Evolutionary conservation across 2,888 invertebrate species (phyloP), one percentile per base, ranked within the genome.

Genomic region (Caenorhabditis sulstoni): DNA sequence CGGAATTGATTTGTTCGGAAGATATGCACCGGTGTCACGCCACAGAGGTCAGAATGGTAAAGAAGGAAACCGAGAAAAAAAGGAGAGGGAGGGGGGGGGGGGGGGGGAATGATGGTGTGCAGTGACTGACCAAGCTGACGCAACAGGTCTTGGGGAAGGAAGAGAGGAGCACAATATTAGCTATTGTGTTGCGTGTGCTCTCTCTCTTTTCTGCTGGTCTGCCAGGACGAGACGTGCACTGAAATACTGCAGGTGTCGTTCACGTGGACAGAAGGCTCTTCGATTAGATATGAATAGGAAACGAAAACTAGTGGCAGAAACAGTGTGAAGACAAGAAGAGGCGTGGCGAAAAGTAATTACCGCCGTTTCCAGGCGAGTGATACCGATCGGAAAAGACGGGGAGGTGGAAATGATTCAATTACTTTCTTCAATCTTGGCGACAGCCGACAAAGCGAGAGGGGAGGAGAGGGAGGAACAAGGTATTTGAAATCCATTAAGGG

Each of bases 291-390:
- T 29, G n/a, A n/a, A n/a, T 29, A 11, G 41, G 14, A 41, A 41
- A 41, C 11, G 7, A 41, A 3, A 41, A 41, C 3, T n/a, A 41
- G 7, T 41, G 49, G 23, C 5, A 16, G 20, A 18, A 53, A 39
- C 29, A 62, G 50, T 55, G 50, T n/a, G 61, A 61, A 70, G 61
- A 61, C 29, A 23, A 35, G 37, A 22, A n/a, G 45, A 44, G 52
- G 22, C 12, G 7, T 29, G 29, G 4, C 29, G 29, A 41, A 73
- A 58, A 64, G 73, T 64, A 64, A 64, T 73, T 57, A 58, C 73
- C 55, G 35, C 57, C 58, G 64, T 58, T 73, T 73, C 64, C 73
- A 73, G 71, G 64, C 64, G 73, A 57, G 44, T 73, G 73, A 73
- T 73, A 65, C 58, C 18, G 39, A 14, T 35, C 12, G 52, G 14